phyloP scores from a whole-genome alignment of 1,140 invertebrate genomes.

The Drosophila sp. region DNA sequence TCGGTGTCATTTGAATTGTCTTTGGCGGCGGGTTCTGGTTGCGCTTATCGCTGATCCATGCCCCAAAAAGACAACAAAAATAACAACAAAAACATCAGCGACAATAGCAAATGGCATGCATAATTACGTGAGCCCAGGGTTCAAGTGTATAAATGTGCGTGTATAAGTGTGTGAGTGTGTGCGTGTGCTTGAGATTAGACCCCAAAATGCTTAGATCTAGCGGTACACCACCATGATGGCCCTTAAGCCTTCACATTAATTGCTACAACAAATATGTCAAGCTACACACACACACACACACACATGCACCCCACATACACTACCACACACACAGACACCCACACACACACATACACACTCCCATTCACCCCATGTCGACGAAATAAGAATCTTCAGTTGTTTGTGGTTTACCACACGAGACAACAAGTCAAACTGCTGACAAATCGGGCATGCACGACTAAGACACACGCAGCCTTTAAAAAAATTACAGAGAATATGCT shows the following conservation, averaged over 20 bases:
- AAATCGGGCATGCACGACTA: background rate
- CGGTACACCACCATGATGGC: constrained; percentile 35
- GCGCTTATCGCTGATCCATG: constrained; percentile 57
- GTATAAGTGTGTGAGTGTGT: background rate
- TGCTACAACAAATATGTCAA: constrained; percentile 49
- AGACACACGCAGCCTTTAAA: background rate
- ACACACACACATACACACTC: background rate
- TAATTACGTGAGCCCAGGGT: constrained; percentile 67
- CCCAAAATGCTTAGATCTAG: constrained; percentile 43
- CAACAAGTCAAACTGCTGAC: background rate
- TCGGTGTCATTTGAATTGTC: constrained; percentile 49
- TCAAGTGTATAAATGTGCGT: background rate
- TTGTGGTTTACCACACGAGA: background rate
- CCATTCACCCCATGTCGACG: background rate
- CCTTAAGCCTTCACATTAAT: constrained; percentile 49
- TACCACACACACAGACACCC: background rate
- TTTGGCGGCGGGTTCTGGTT: constrained; percentile 46
- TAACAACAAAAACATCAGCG: too few species aligned
- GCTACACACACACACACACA: background rate
- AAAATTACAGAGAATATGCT: too few species aligned
- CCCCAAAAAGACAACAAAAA: constrained; percentile 38
- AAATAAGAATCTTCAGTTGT: background rate
- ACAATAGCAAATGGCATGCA: constrained; percentile 67
- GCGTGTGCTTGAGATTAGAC: constrained; percentile 50
- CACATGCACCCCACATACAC: constrained; percentile 5